phyloP scores from a whole-genome alignment of 2,888 invertebrate species.

The Ditula angustiorana region DNA sequence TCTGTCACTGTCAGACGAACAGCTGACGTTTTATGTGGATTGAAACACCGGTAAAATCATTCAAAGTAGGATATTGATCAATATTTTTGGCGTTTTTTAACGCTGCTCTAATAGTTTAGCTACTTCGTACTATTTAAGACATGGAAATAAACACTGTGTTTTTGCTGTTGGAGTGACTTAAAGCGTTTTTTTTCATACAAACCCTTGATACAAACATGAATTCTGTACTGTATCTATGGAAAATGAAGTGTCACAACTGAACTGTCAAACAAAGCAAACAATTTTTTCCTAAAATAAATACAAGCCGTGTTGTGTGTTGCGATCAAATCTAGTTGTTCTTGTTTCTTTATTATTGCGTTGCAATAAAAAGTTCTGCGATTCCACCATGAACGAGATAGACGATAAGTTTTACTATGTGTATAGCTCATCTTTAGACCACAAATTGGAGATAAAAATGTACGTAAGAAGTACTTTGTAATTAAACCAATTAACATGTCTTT shows the following conservation, averaged over 20 bases:
- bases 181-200: conserved; percentile 3
- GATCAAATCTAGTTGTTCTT: background rate
- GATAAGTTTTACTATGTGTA: conserved; percentile 95
- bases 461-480: conserved; percentile 56
- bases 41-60: background rate
- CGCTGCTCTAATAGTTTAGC: background rate
- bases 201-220: background rate
- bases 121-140: background rate
- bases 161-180: accelerated
- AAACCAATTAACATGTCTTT: conserved; percentile 7
- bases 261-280: conserved; percentile 6
- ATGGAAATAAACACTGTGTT: background rate
- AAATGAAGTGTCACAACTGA: background rate
- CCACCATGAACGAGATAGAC: conserved; percentile 89
- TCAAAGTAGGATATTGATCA: background rate
- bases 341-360: background rate
- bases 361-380: background rate
- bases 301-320: conserved; percentile 15
- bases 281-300: conserved; percentile 10
- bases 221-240: background rate
- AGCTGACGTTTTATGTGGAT: conserved; percentile 14
- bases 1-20: conserved; percentile 8
- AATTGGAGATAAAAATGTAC: conserved; percentile 97
- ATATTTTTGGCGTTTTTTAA: background rate
- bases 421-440: conserved; percentile 95